phyloP scores from a whole-genome alignment of 2,888 invertebrate genomes.

The Saturnia japonica region DNA sequence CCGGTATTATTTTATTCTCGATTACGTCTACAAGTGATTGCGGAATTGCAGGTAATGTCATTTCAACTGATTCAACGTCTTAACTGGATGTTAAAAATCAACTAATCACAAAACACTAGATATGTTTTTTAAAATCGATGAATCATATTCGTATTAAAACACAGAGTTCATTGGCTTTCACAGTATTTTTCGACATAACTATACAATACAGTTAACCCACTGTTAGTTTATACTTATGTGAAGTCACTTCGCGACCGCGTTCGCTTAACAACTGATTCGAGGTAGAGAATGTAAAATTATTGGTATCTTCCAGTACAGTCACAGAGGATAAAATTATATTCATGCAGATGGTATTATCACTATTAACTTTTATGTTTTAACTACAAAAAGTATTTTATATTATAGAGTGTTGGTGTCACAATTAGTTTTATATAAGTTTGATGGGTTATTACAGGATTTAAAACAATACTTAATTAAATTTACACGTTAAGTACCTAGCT shows the following conservation, averaged over 20 bases:
- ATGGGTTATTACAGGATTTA: neutral
- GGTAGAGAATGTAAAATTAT: conserved; percentile 2
- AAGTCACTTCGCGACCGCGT: conserved; percentile 9
- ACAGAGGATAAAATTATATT: conserved; percentile 8
- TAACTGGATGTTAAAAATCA: conserved; percentile 1
- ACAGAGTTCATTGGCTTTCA: conserved; percentile 7
- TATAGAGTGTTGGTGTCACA: neutral
- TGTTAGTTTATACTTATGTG: conserved; percentile 1
- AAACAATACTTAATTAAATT: neutral
- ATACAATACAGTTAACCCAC: conserved; percentile 9
- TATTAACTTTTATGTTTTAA: neutral
- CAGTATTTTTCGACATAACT: neutral
- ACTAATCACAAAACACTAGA: conserved; percentile 17
- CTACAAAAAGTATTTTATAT: neutral
- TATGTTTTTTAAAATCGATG: conserved; percentile 5
- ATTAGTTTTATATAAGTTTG: neutral
- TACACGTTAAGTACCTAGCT: neutral
- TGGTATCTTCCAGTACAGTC: neutral
- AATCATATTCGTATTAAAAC: conserved; percentile 1
- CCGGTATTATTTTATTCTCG: conserved; percentile 38
- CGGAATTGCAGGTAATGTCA: conserved; percentile 33
- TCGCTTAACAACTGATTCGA: conserved; percentile 11
- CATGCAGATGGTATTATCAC: neutral
- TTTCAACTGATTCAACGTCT: conserved; percentile 23
- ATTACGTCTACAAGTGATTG: conserved; percentile 42